A percentile compares a stretch with the other conserved stretches of the same genome.
phyloP scores from a whole-genome alignment of 1,140 invertebrate genomes.

The Drosophila albomicans region DNA sequence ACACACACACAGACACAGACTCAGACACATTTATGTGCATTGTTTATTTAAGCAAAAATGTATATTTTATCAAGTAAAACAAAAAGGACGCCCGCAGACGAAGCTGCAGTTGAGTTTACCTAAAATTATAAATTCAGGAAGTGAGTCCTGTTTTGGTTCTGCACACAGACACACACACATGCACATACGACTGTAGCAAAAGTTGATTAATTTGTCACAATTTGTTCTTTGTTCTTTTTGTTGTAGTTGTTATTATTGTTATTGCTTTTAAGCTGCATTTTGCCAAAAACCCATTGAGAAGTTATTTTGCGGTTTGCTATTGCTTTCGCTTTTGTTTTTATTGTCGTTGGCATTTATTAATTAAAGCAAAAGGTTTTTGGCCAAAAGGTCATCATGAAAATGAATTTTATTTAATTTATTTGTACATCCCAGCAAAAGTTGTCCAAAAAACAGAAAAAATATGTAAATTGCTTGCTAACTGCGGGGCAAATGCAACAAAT shows the following conservation, averaged over 20 bases:
- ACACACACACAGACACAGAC: not conserved
- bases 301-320: slow-evolving; percentile 30
- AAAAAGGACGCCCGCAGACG: slow-evolving; percentile 16
- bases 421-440: slow-evolving; percentile 26
- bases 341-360: slow-evolving; percentile 66
- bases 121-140: slow-evolving; percentile 66
- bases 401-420: slow-evolving; percentile 36
- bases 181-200: slow-evolving; percentile 14
- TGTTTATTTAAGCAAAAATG: slow-evolving; percentile 59
- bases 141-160: slow-evolving; percentile 15
- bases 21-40: slow-evolving; percentile 12
- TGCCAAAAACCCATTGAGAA: slow-evolving; percentile 40
- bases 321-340: slow-evolving; percentile 22
- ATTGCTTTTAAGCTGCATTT: slow-evolving; percentile 43
- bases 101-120: slow-evolving; percentile 63
- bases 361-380: slow-evolving; percentile 48
- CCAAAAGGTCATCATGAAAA: slow-evolving; percentile 37
- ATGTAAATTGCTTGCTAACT: slow-evolving; percentile 37
- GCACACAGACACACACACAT: not conserved
- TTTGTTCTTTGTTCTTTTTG: slow-evolving; percentile 31
- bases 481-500: slow-evolving; percentile 31
- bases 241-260: slow-evolving; percentile 25
- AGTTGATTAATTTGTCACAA: slow-evolving; percentile 73
- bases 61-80: slow-evolving; percentile 60
- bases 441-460: slow-evolving; percentile 7